Evolutionary conservation across 2,113 vertebrate species (phyloP).

Genomic region (Vulpes vulpes): DNA sequence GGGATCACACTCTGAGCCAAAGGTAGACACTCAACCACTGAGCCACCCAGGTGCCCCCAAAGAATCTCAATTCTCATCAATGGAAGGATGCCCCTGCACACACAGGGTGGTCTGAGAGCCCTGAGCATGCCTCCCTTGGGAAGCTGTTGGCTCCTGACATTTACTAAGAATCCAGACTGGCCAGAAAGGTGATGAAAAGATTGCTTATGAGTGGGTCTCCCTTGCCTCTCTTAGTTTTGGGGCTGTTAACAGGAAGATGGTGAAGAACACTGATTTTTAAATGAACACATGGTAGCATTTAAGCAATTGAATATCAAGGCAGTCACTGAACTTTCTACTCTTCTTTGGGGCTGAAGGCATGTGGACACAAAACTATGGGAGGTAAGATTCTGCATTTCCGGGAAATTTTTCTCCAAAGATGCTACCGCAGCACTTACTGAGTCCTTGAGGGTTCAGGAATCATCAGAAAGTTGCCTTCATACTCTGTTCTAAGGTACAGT

Average conservation of each 20-base stretch:
- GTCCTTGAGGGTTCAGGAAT: not conserved
- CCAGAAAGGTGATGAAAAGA: not conserved
- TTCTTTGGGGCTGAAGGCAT: not conserved
- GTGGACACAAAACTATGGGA: not conserved
- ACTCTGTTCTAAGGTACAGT: not conserved
- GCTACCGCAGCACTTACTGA: not conserved
- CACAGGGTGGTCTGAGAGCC: not conserved
- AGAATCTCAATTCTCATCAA: not conserved
- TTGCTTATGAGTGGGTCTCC: not conserved
- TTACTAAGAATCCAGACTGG: not conserved
- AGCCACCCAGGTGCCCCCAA: too few relatives aligned
- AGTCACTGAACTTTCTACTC: not conserved
- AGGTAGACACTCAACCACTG: too few relatives aligned
- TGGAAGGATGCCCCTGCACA: not conserved
- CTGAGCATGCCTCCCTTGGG: not conserved
- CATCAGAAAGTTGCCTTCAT: not conserved
- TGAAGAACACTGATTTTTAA: not conserved
- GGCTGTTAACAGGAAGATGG: not conserved
- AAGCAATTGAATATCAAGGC: constrained; percentile 7
- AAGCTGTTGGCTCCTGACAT: not conserved
- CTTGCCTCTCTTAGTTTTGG: not conserved
- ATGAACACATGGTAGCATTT: not conserved
- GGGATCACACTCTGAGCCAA: too few relatives aligned
- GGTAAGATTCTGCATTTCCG: not conserved
- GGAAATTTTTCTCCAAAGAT: not conserved